These are phyloP conservation scores for Rhinoderma darwinii DNA, from an alignment of 2,113 vertebrate species.

Conservation along the genomic window DNA sequence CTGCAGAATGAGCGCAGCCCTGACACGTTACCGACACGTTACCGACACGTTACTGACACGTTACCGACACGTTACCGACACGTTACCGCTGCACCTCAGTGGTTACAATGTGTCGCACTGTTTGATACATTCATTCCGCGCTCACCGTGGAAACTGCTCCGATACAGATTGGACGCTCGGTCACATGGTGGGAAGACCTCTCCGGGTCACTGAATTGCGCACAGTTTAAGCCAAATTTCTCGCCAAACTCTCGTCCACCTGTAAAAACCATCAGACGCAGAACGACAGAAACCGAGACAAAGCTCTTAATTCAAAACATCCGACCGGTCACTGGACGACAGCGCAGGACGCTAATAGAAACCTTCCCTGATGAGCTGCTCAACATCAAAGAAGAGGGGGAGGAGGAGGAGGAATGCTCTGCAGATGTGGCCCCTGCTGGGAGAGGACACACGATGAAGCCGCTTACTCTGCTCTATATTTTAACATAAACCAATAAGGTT, in stretches of 20 bases:
- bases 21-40: too few species aligned
- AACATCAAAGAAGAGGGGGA: not conserved
- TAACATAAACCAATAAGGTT: not conserved
- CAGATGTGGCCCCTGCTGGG: not conserved
- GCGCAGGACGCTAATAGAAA: not conserved
- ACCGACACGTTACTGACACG: too few species aligned
- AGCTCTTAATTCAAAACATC: not conserved
- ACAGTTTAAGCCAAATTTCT: not conserved
- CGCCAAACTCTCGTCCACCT: not conserved
- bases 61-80: too few species aligned
- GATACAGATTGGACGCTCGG: too few species aligned
- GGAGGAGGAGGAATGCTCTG: not conserved
- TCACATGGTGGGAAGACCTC: too few species aligned
- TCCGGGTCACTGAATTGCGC: too few species aligned
- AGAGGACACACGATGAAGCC: not conserved
- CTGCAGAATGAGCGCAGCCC: too few species aligned
- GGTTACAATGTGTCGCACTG: too few species aligned
- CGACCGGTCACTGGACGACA: not conserved
- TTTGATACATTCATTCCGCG: too few species aligned
- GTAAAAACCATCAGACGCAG: not conserved
- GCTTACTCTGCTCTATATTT: not conserved
- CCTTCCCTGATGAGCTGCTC: not conserved
- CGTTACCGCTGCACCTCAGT: too few species aligned
- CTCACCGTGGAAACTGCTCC: too few species aligned
- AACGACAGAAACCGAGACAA: not conserved